A percentile compares a stretch with the other conserved stretches of the same genome.
Conservation (phyloP, 2,113 vertebrate species). For the Platysternon megacephalum region DNA sequence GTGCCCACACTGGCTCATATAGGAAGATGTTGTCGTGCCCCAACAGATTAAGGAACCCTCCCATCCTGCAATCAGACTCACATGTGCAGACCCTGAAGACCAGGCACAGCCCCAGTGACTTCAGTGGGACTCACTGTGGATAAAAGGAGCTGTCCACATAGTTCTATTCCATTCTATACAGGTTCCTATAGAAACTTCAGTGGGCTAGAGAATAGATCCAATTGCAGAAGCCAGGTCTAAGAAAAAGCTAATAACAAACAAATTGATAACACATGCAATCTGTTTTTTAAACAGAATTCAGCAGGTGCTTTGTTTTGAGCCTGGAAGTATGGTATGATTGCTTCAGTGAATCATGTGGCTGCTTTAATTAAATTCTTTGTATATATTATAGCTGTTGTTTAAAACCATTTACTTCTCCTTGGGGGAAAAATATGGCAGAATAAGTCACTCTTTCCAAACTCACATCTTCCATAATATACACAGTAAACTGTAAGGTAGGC, state of each 20-base stretch:
- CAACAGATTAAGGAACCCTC: background rate
- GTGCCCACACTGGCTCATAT: background rate
- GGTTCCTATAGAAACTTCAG: background rate
- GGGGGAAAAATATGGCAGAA: conserved; percentile 21
- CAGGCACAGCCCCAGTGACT: background rate
- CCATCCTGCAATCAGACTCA: background rate
- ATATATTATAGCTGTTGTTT: conserved; percentile 40
- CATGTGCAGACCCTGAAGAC: background rate
- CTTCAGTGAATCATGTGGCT: background rate
- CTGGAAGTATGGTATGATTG: background rate
- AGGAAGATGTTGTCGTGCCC: accelerated
- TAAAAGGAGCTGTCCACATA: background rate
- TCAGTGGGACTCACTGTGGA: conserved; percentile 2
- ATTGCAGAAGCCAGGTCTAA: background rate
- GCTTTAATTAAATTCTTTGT: conserved; percentile 44
- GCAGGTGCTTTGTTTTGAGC: conserved; percentile 61
- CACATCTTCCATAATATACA: background rate
- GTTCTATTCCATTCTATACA: background rate
- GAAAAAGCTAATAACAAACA: conserved; percentile 32
- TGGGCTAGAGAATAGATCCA: background rate
- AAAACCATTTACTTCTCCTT: conserved; percentile 44
- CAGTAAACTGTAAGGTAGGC: background rate
- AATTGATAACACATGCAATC: conserved; percentile 31
- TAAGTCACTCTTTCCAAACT: conserved; percentile 8
- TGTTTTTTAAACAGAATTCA: conserved; percentile 52